These are phyloP conservation scores for Baryphthengus martii DNA, from an alignment of 2,113 vertebrate species.

Conservation along the genomic window DNA sequence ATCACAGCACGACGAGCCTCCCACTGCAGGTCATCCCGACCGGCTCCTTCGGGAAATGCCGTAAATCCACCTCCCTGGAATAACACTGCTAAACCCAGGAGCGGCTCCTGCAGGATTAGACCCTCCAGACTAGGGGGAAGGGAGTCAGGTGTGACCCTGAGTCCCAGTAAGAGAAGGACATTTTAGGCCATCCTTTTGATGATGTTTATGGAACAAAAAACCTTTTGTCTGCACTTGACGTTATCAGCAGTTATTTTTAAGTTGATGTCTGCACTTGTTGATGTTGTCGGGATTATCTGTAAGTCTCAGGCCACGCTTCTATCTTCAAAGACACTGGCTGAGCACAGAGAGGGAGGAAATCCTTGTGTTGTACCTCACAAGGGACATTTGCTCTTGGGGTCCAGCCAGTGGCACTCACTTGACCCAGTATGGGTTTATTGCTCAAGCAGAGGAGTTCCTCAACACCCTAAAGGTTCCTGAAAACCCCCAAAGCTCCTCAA, in stretches of 20 bases:
- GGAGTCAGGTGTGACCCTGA: background rate
- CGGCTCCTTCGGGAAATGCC: background rate
- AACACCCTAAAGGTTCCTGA: background rate
- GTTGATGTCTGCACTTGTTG: background rate
- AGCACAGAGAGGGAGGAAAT: background rate
- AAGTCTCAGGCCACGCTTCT: background rate
- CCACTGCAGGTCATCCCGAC: background rate
- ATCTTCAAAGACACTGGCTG: background rate
- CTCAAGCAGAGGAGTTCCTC: background rate
- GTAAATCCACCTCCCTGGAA: background rate
- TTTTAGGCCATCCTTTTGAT: background rate
- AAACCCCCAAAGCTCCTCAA: background rate
- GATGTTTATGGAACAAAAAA: conserved; percentile 10
- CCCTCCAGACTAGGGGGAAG: background rate
- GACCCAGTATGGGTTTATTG: background rate
- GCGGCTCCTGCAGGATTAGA: fast-evolving
- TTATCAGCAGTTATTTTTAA: conserved; percentile 51
- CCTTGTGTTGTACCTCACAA: background rate
- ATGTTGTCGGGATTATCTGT: background rate
- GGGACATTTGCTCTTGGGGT: conserved; percentile 23
- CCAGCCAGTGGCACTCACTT: background rate
- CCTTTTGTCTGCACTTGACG: background rate
- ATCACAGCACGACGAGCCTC: background rate
- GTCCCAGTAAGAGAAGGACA: background rate
- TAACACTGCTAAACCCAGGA: fast-evolving